Conservation (phyloP, 23 tunicate genomes). For the Phallusia fumigata region DNA sequence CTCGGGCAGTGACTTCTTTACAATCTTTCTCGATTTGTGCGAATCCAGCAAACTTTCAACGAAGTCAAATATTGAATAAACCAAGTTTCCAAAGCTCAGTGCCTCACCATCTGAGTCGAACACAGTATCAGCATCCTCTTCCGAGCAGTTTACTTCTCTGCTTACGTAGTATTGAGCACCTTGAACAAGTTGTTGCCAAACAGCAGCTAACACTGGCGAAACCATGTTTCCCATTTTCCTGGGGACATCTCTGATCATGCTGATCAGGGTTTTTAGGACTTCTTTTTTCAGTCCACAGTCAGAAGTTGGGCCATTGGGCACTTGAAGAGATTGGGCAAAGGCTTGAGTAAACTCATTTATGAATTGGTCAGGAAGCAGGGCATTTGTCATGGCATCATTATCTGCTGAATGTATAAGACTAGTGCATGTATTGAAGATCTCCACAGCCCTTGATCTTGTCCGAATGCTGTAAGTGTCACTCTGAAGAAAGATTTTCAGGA, state of each 20-base stretch:
- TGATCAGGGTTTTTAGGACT: conserved; percentile 51
- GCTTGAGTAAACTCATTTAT: conserved; percentile 59
- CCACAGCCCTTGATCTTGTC: conserved; percentile 65
- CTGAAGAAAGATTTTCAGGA: conserved; percentile 59
- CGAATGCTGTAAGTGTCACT: conserved; percentile 50
- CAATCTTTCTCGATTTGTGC: conserved; percentile 32
- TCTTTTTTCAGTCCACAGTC: conserved; percentile 81
- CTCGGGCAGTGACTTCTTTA: conserved; percentile 74
- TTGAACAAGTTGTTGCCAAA: conserved; percentile 69
- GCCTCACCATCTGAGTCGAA: conserved; percentile 85
- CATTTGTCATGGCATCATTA: neutral
- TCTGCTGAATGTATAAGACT: conserved; percentile 55
- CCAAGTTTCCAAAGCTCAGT: conserved; percentile 69
- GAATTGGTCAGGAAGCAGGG: conserved; percentile 36
- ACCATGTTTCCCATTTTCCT: conserved; percentile 54
- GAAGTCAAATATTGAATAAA: conserved; percentile 65
- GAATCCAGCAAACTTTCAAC: conserved; percentile 67
- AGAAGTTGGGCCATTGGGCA: conserved; percentile 59
- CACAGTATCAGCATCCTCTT: conserved; percentile 55
- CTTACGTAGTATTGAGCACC: conserved; percentile 67
- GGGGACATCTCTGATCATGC: conserved; percentile 44
- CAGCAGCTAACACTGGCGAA: conserved; percentile 55
- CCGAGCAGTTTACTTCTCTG: conserved; percentile 51
- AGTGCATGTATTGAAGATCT: conserved; percentile 71
- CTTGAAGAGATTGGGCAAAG: conserved; percentile 44